phyloP scores from a whole-genome alignment of 2,113 vertebrate species.

The Ceyx melanurus region DNA sequence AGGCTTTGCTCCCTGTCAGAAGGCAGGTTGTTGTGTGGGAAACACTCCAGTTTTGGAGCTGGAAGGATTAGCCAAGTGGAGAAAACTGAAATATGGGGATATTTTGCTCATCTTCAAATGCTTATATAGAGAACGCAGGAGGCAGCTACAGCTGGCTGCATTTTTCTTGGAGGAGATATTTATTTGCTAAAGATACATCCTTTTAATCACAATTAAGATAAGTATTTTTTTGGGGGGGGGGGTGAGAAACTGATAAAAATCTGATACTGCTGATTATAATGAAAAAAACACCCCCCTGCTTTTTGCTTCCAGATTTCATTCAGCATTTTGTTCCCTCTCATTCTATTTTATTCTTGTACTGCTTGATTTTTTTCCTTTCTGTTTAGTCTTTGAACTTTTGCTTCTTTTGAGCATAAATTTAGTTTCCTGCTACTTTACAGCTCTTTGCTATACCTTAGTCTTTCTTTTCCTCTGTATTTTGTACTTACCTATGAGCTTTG shows the following conservation, averaged over 20 bases:
- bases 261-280: neutral
- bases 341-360: neutral
- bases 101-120: neutral
- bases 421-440: neutral
- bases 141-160: neutral
- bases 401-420: neutral
- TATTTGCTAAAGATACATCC: neutral
- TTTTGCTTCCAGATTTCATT: neutral
- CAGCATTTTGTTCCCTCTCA: neutral
- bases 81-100: neutral
- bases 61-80: neutral
- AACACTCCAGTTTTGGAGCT: neutral
- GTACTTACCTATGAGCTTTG: neutral
- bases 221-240: rapidly evolving
- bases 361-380: neutral
- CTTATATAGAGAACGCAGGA: neutral
- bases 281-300: neutral
- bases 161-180: neutral
- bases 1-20: neutral
- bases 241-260: neutral
- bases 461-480: neutral
- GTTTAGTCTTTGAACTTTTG: neutral
- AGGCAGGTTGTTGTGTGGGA: neutral
- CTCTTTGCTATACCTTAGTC: neutral
- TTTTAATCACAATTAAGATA: neutral